Evolutionary conservation across 2,888 invertebrate species (phyloP), one percentile per base, ranked within the genome.

Genomic region (Caenorhabditis afra): DNA sequence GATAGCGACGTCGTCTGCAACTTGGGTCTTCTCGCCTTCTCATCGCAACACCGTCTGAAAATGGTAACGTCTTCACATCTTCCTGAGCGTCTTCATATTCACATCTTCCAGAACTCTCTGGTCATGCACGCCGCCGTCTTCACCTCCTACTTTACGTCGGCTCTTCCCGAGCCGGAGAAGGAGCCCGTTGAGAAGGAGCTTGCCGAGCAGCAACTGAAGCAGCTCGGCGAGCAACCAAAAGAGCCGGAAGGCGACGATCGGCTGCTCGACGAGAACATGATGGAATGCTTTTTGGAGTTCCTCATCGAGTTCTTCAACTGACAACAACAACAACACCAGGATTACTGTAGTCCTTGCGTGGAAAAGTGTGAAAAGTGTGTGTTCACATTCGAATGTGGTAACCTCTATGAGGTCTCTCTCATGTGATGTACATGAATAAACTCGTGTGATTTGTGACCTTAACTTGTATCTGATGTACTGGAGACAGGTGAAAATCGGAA

Each of bases 231-330:
- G 44, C 10, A 16, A 37, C 18, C 37, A 65, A 22, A 37, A 62
- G 16, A 16, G 37, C 14, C 44, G 22, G 29, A 41, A 29, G 8
- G 35, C 3, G 18, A 39, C 20, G 68, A 71, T 1, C 55, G 62
- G 10, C 64, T 67, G 49, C 55, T 67, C 29, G 75, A 75, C 22
- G 67, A 75, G n/a, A 67, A 67, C 35, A 57, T 57, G 39, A 66
- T 67, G 61, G 75, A 67, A 44, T 62, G 65, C 47, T 67, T 67
- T 39, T 49, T 61, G 10, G 75, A 75, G 20, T 75, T 75, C 50
- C 67, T 75, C 5, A 55, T 67, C n/a, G 75, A 75, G 35, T 75
- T 67, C 62, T 67, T 75, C 57, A 75, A 75, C 35, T 75, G 50
- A 75, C 14, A n/a, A n/a, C n/a, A n/a, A n/a, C n/a, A n/a, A n/a